Base-by-base conservation (phyloP, 2,113 vertebrate species). In the Lampris megalopsis region DNA sequence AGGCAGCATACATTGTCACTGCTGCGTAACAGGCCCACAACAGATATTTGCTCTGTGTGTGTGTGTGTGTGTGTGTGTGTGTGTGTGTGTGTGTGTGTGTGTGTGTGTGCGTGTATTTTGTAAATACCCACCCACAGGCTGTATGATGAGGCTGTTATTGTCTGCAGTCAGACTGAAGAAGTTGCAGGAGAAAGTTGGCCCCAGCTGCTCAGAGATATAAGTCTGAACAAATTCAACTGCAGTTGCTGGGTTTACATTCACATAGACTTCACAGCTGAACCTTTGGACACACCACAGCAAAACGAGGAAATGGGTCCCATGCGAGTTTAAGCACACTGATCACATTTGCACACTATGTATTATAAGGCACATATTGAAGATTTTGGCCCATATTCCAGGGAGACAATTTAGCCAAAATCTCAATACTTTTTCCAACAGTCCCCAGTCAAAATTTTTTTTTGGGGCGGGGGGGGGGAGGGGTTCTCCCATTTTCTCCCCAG, bases 211-310 rank as follows among this genome's bases (percentile, higher is more conserved):
- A 9, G 68, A 42, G 3, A 93, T 73, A 13, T 77, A 10, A 3
- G 8, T 36, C 71, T 94, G 90, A 11, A 89, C 85, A 38, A 49
- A 53, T 56, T 77, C 54, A 1, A 94, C 90, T 13, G 85, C 50
- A 6, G 52, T 68, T 41, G 75, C 77, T 54, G 92, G 93, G 11
- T 58, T 67, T 67, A 91, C 86, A 0, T 37, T 69, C 61, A 94
- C 84, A 52, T 80, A 48, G 24, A 89, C 84, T 64, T 86, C 67
- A 73, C 76, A 70, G 24, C 0, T 73, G 82, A 91, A 92, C 77
- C 94, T 94, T 52, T 7, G 2, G 4, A 62, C 48, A 38, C 53
- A 82, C 5, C 42, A 65, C 9, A 10, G 49, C 45, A 36, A 37
- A 8, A 38, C 56, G 10, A 54, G 7, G 6, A 24, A 3, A 49